A percentile compares a stretch with the other conserved stretches of the same genome.
phyloP scores from a whole-genome alignment of 2,797 vertebrate species.

The Glyptemys insculpta region DNA sequence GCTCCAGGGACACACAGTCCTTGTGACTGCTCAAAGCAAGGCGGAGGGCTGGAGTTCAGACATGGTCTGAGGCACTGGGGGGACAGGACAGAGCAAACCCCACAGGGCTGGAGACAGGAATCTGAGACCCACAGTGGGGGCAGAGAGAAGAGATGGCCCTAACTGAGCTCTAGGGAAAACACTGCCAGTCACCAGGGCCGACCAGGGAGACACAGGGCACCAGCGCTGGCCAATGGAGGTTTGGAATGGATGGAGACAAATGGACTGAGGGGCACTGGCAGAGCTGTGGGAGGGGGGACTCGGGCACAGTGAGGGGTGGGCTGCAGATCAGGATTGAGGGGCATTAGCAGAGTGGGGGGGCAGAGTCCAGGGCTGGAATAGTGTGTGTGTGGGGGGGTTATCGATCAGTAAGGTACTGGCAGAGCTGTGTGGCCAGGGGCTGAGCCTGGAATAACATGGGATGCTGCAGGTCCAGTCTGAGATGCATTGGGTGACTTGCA shows the following conservation, averaged over 20 bases:
- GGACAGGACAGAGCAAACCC: neutral
- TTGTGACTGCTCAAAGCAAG: neutral
- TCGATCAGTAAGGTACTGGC: neutral
- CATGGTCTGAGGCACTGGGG: neutral
- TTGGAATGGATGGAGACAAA: neutral
- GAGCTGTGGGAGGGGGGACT: too few species aligned
- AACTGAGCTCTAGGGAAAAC: neutral
- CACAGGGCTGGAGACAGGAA: neutral
- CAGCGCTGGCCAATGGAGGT: neutral
- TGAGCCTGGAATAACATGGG: neutral
- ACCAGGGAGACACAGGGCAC: neutral
- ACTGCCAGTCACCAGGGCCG: neutral
- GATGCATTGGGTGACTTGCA: neutral
- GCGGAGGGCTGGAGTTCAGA: neutral
- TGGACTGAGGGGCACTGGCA: neutral
- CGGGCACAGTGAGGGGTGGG: too few species aligned
- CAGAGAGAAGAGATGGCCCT: neutral
- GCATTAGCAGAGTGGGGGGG: too few species aligned
- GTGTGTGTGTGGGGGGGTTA: too few species aligned
- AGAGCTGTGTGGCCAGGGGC: neutral
- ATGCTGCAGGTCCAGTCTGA: neutral
- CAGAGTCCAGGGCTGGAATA: neutral
- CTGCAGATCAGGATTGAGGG: neutral
- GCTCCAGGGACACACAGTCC: too few species aligned
- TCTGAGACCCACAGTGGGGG: too few species aligned